Evolutionary conservation across 2,888 invertebrate genomes (phyloP).

Genomic region (Gortyna flavago): DNA sequence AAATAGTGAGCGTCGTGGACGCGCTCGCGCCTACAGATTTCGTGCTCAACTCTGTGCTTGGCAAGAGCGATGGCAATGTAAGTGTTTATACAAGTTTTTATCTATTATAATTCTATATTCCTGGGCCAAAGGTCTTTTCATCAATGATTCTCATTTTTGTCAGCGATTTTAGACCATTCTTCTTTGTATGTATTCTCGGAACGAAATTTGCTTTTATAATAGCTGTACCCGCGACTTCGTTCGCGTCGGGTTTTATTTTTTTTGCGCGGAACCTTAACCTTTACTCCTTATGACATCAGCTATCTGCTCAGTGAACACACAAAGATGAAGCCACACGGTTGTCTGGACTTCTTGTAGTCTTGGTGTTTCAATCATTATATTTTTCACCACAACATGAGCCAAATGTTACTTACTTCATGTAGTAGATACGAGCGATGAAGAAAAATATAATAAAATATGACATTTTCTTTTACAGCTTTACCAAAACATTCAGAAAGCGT

Average conservation of each 20-base stretch:
- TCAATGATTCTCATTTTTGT: neutral
- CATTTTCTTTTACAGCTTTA: constrained; percentile 89
- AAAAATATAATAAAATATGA: neutral
- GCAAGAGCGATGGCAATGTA: constrained; percentile 95
- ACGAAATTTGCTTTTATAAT: too few relatives aligned
- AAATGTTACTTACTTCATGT: neutral
- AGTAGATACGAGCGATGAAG: neutral
- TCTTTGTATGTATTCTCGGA: neutral
- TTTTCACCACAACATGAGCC: neutral
- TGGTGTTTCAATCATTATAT: neutral
- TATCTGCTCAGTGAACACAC: too few relatives aligned
- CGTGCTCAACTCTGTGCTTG: constrained; percentile 96
- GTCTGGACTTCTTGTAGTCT: neutral
- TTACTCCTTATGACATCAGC: too few relatives aligned
- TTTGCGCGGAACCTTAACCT: too few relatives aligned
- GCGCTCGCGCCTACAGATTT: constrained; percentile 97
- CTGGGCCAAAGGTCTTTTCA: neutral
- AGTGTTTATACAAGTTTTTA: constrained; percentile 53
- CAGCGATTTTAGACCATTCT: neutral
- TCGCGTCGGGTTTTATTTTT: too few relatives aligned
- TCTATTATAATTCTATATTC: neutral
- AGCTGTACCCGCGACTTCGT: too few relatives aligned
- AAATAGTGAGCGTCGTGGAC: constrained; percentile 94
- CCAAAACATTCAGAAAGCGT: constrained; percentile 93
- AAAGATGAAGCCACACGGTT: too few relatives aligned